These are phyloP conservation scores for Anisognathus igniventris DNA, from an alignment of 2,797 vertebrate species.

Conservation along the genomic window DNA sequence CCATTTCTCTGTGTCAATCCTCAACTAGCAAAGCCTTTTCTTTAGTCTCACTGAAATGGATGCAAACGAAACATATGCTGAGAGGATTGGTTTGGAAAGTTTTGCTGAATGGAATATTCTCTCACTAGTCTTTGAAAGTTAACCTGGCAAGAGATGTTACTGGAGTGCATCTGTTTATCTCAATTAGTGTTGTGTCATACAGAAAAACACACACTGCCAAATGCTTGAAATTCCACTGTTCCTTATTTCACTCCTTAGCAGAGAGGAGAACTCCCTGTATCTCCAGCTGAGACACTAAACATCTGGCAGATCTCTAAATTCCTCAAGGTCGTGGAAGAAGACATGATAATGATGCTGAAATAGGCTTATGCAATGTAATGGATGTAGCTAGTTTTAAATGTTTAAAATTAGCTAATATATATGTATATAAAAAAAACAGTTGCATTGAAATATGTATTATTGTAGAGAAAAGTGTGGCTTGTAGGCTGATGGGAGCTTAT, in stretches of 20 bases:
- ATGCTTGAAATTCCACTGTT: constrained; percentile 35
- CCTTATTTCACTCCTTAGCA: background rate
- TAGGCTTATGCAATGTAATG: background rate
- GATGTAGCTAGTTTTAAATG: background rate
- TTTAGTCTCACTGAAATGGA: background rate
- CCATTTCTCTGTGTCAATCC: background rate
- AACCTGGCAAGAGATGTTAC: background rate
- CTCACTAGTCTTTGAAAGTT: background rate
- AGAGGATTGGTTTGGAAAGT: background rate
- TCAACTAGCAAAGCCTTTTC: background rate
- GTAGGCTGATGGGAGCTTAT: background rate
- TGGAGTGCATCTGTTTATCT: constrained; percentile 13
- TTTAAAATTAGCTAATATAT: background rate
- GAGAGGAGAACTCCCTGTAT: background rate
- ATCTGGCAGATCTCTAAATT: background rate
- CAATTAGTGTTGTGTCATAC: constrained; percentile 16
- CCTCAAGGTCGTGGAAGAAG: background rate
- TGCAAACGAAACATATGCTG: background rate
- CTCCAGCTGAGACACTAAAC: background rate
- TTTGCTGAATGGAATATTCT: background rate
- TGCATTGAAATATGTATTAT: background rate
- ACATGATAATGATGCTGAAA: background rate
- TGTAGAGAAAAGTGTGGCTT: background rate
- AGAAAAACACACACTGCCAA: background rate
- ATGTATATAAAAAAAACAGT: background rate